Evolutionary conservation across 2,888 invertebrate species (phyloP).

Genomic region (Brachyptera risi): DNA sequence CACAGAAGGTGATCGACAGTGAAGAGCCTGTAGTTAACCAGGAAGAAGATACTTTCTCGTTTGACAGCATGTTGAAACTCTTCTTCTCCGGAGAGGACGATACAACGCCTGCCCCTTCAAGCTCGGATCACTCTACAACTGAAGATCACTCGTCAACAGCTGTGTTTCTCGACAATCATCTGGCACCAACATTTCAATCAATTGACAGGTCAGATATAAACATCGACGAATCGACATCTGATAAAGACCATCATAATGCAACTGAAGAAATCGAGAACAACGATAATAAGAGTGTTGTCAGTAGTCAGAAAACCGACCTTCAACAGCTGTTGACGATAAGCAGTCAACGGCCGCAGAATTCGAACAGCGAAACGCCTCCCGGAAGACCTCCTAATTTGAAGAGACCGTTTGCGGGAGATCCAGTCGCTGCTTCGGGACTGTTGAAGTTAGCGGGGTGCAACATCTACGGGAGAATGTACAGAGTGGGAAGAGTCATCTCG

Average conservation of each 20-base stretch:
- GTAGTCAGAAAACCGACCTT: constrained; percentile 23
- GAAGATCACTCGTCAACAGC: not conserved
- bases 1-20: not conserved
- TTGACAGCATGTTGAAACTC: constrained; percentile 60
- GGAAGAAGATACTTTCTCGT: constrained; percentile 49
- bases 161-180: not conserved
- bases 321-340: constrained; percentile 31
- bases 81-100: constrained; percentile 51
- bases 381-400: constrained; percentile 25
- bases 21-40: constrained; percentile 42
- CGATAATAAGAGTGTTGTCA: not conserved
- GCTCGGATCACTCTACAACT: not conserved
- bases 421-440: constrained; percentile 44
- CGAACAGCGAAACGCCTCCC: constrained; percentile 23
- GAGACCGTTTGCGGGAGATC: constrained; percentile 27
- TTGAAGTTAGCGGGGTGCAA: constrained; percentile 83
- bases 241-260: not conserved
- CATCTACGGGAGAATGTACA: constrained; percentile 85
- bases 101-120: constrained; percentile 20
- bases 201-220: not conserved
- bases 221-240: not conserved
- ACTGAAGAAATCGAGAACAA: not conserved
- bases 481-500: constrained; percentile 74
- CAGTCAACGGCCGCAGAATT: not conserved
- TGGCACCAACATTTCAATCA: not conserved